Evolutionary conservation across 1,140 invertebrate genomes (phyloP), one percentile per base, ranked within the genome.

Genomic region (Atta texana): DNA sequence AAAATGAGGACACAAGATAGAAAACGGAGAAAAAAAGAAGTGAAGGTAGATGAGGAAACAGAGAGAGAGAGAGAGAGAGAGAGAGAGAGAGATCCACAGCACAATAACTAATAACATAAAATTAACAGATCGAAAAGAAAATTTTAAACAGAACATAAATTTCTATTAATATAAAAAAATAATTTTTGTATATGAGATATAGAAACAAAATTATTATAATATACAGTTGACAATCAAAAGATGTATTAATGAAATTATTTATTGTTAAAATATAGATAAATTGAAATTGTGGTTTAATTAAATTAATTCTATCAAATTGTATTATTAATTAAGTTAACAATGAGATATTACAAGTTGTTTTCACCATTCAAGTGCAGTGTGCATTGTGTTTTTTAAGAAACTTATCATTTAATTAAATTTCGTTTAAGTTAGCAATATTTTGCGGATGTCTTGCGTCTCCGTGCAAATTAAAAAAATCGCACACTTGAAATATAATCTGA

Each of bases 291-390:
- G 4, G 14, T 16, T 69, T 49, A 71, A 71, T 71, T 68, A 28
- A 63, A 63, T 21, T 10, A 63, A 63, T 21, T 10, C 0, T n/a
- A 64, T 18, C 16, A 34, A 31, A 31, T 34, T 64, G 16, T 0
- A 44, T 68, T 66, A 14, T 66, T 68, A 68, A 68, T 68, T 21
- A 4, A 44, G 12, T 21, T 68, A 68, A 68, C n/a, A 68, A 18
- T 1, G n/a, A 21, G 31, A 28, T 51, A 51, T 66, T 18, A 71
- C 14, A 24, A 71, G 7, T 24, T 51, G 4, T n/a, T 72, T 14
- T 14, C 21, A 3, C 5, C 12, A 71, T 28, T 49, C 1, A 72
- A 49, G 16, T 28, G 10, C 39, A 10, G 39, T 31, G 10, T 18
- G 28, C 21, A 16, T 28, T 28, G 61, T 34, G 5, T 34, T 34